Evolutionary conservation across 2,888 invertebrate genomes (phyloP).

Genomic region (Leucophenga montana): DNA sequence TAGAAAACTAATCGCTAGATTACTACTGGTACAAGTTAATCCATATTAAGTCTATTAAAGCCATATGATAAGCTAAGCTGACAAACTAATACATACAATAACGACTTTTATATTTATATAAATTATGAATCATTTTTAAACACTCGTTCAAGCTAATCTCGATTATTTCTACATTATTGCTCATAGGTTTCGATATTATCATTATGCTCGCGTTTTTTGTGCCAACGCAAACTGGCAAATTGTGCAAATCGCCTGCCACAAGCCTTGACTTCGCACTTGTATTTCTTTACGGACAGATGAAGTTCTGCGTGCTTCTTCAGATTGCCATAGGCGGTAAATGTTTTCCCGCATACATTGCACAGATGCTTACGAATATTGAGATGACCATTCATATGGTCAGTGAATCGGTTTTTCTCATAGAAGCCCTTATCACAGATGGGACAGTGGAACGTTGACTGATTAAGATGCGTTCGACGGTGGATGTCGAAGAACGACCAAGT

Average conservation of each 20-base stretch:
- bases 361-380: conserved; percentile 65
- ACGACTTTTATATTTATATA: conserved; percentile 38
- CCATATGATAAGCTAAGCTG: conserved; percentile 49
- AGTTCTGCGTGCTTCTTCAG: conserved; percentile 65
- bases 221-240: conserved; percentile 65
- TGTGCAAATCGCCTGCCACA: conserved; percentile 65
- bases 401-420: conserved; percentile 67
- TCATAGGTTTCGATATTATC: conserved; percentile 29
- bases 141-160: conserved; percentile 36
- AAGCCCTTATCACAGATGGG: conserved; percentile 66
- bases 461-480: conserved; percentile 62
- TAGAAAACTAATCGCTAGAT: conserved; percentile 41
- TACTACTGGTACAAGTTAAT: conserved; percentile 29
- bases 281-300: conserved; percentile 62
- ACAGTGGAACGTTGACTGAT: conserved; percentile 65
- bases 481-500: conserved; percentile 69
- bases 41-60: conserved; percentile 37
- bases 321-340: conserved; percentile 63
- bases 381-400: conserved; percentile 68
- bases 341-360: conserved; percentile 65
- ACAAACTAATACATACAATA: conserved; percentile 22
- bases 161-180: conserved; percentile 35
- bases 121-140: background rate
- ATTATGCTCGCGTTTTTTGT: conserved; percentile 52
- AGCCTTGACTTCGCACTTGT: conserved; percentile 53